These are phyloP conservation scores for Glyptemys insculpta DNA, from an alignment of 2,797 vertebrate species.

Conservation along the genomic window DNA sequence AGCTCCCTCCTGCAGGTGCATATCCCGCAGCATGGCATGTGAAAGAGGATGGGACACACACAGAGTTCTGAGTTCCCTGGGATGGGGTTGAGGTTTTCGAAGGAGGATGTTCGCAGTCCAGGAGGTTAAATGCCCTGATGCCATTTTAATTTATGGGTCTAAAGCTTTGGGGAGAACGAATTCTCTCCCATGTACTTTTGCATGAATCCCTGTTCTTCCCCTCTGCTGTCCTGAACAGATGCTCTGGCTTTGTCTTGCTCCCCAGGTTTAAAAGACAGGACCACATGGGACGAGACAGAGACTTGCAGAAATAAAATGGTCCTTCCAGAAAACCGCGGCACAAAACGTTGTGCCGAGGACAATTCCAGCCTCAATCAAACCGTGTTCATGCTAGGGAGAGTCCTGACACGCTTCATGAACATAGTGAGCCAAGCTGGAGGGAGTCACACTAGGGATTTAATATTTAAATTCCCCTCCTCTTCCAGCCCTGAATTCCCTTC, in stretches of 20 bases:
- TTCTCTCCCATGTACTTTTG: background rate
- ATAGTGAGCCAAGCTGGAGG: background rate
- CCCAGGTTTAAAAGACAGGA: background rate
- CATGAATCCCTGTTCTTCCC: background rate
- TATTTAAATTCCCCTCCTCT: background rate
- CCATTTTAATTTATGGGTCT: background rate
- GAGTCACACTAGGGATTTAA: background rate
- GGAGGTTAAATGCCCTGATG: background rate
- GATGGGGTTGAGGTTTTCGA: fast-evolving
- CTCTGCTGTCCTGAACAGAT: background rate
- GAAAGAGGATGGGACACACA: background rate
- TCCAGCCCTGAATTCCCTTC: background rate
- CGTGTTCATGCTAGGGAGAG: background rate
- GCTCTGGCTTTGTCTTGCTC: background rate
- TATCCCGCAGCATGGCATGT: fast-evolving
- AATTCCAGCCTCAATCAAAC: background rate
- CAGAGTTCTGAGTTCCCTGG: background rate
- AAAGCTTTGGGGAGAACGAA: fast-evolving
- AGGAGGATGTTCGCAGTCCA: background rate
- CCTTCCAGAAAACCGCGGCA: slow-evolving; percentile 21
- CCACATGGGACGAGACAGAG: slow-evolving; percentile 9
- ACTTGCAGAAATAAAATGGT: slow-evolving; percentile 59
- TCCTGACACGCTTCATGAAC: fast-evolving
- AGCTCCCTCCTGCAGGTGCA: background rate
- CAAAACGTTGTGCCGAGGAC: slow-evolving; percentile 13